Percentiles rank a stretch among this genome's conserved stretches.
Evolutionary conservation across 2,797 vertebrate species (phyloP).

Genomic region (Acrossocheilus fasciatus): DNA sequence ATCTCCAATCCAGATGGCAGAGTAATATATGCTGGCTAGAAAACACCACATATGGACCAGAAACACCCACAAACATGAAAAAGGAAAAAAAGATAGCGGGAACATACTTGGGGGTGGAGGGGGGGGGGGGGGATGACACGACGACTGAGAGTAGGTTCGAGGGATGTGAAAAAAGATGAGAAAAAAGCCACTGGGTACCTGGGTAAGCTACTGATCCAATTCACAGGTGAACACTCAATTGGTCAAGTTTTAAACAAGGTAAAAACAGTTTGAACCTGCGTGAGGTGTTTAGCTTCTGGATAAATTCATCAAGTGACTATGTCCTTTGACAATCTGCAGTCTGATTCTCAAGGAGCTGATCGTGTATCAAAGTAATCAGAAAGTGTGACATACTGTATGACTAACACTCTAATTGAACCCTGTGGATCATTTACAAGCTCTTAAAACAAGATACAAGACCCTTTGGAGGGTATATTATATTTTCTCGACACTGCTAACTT

Average conservation of each 20-base stretch:
- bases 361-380: constrained; percentile 43
- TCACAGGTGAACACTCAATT: background rate
- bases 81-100: constrained; percentile 23
- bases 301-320: background rate
- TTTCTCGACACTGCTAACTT: constrained; percentile 11
- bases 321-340: background rate
- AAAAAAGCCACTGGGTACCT: background rate
- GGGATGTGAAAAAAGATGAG: background rate
- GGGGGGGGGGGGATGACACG: background rate
- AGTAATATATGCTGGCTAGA: constrained; percentile 52
- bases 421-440: constrained; percentile 39
- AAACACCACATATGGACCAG: constrained; percentile 54
- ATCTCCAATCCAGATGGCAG: constrained; percentile 56
- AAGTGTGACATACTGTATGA: constrained; percentile 34
- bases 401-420: constrained; percentile 37
- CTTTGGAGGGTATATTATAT: constrained; percentile 32
- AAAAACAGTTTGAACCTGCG: background rate
- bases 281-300: background rate
- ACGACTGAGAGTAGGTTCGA: background rate
- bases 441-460: constrained; percentile 30
- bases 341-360: constrained; percentile 29
- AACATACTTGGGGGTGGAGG: constrained; percentile 27
- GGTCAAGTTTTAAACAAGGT: background rate
- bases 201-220: background rate
- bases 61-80: constrained; percentile 51